Conservation (phyloP, 2,113 vertebrate species). For the Ceratotherium simum region DNA sequence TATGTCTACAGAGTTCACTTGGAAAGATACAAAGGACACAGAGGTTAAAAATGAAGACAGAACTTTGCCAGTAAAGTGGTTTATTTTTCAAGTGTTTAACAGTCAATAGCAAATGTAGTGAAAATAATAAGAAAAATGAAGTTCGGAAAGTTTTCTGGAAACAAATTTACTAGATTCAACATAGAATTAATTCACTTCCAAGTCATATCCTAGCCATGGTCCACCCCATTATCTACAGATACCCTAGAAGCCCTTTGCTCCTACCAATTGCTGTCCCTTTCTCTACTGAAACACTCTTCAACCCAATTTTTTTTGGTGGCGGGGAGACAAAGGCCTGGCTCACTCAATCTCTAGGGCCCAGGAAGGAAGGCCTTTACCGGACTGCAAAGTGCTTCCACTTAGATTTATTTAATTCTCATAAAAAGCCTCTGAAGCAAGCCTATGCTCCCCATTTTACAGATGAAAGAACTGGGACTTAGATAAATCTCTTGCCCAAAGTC, state of each 20-base stretch:
- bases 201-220: too few relatives aligned
- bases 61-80: not conserved
- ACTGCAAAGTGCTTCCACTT: not conserved
- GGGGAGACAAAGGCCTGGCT: not conserved
- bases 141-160: not conserved
- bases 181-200: not conserved
- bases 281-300: not conserved
- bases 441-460: not conserved
- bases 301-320: not conserved
- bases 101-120: not conserved
- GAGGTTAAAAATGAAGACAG: not conserved
- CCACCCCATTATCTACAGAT: too few relatives aligned
- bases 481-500: not conserved
- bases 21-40: not conserved
- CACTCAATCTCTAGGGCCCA: not conserved
- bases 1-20: not conserved
- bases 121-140: not conserved
- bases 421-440: not conserved
- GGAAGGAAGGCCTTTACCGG: too few relatives aligned
- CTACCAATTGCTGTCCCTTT: not conserved
- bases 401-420: not conserved
- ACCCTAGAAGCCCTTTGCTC: not conserved
- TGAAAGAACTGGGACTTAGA: not conserved
- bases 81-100: not conserved
- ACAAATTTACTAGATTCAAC: not conserved